These are phyloP conservation scores for Phasia obesa DNA, from an alignment of 2,888 invertebrate species.

Conservation along the genomic window DNA sequence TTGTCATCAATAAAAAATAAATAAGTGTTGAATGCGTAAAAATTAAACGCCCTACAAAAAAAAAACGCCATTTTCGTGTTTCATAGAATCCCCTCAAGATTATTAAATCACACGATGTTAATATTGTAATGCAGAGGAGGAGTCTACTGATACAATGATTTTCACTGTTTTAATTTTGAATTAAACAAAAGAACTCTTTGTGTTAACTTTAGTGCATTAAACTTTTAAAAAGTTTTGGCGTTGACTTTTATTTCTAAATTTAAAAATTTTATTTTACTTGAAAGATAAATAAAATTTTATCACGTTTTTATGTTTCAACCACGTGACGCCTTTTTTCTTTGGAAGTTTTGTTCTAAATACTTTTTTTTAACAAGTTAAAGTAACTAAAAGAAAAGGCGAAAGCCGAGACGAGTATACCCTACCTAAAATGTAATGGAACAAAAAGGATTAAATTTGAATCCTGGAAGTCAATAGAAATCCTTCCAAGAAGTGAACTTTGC, in stretches of 20 bases:
- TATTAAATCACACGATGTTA: slow-evolving; percentile 28
- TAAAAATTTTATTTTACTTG: slow-evolving; percentile 8
- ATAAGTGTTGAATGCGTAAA: slow-evolving; percentile 25
- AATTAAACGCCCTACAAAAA: slow-evolving; percentile 26
- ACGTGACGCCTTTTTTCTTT: slow-evolving; percentile 79
- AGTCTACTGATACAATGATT: slow-evolving; percentile 16
- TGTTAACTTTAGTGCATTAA: neutral
- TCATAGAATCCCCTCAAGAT: slow-evolving; percentile 6
- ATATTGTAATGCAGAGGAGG: neutral
- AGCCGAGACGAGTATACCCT: no score
- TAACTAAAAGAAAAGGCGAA: no score
- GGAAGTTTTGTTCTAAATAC: neutral
- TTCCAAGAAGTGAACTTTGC: no score
- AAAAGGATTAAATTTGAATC: no score
- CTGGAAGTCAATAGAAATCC: no score
- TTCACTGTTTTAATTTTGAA: slow-evolving; percentile 19
- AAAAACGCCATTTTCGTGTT: slow-evolving; percentile 66
- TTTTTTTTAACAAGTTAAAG: no score
- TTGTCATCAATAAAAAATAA: slow-evolving; percentile 54
- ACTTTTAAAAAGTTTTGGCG: neutral
- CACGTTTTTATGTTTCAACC: slow-evolving; percentile 83
- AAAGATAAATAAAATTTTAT: slow-evolving; percentile 77
- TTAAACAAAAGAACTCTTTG: slow-evolving; percentile 25
- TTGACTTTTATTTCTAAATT: neutral
- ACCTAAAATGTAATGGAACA: no score